phyloP scores from a whole-genome alignment of 2,888 invertebrate species.

The Cosmorhoe ocellata region DNA sequence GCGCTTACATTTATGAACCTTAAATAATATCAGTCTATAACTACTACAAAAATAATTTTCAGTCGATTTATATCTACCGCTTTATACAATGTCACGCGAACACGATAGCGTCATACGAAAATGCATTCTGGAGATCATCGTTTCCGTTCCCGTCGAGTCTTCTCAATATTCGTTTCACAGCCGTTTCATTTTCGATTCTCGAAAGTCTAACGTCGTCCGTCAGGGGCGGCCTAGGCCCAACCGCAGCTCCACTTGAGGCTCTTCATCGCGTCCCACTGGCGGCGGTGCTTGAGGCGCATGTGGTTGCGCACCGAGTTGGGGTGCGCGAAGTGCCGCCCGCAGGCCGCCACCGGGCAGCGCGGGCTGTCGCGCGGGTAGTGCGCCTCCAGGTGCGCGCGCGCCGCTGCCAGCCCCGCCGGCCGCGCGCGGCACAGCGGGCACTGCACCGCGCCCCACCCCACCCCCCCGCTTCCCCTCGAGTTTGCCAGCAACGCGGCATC shows the following conservation, averaged over 20 bases:
- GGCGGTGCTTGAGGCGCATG: constrained; percentile 91
- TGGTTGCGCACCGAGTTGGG: constrained; percentile 94
- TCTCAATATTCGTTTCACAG: constrained; percentile 55
- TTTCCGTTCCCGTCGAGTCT: constrained; percentile 49
- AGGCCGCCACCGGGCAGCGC: constrained; percentile 89
- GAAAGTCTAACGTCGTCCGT: constrained; percentile 34
- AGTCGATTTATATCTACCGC: constrained; percentile 77
- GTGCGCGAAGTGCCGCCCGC: constrained; percentile 89
- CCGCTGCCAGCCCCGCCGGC: constrained; percentile 85
- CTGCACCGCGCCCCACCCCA: constrained; percentile 56
- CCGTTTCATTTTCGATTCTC: constrained; percentile 47
- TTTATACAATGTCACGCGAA: constrained; percentile 65
- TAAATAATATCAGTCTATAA: constrained; percentile 80
- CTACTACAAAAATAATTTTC: constrained; percentile 82
- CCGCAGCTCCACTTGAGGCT: constrained; percentile 88
- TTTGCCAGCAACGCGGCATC: constrained; percentile 73
- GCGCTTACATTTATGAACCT: constrained; percentile 68
- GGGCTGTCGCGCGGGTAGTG: constrained; percentile 94
- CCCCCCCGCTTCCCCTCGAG: constrained; percentile 27
- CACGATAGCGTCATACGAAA: constrained; percentile 45
- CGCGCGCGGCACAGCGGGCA: constrained; percentile 89
- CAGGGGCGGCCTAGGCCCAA: constrained; percentile 54
- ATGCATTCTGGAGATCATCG: constrained; percentile 73
- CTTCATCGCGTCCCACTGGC: constrained; percentile 93
- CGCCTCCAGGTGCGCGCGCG: constrained; percentile 89